Conservation (phyloP, 2,797 vertebrate genomes). For the Calcarius lapponicus region DNA sequence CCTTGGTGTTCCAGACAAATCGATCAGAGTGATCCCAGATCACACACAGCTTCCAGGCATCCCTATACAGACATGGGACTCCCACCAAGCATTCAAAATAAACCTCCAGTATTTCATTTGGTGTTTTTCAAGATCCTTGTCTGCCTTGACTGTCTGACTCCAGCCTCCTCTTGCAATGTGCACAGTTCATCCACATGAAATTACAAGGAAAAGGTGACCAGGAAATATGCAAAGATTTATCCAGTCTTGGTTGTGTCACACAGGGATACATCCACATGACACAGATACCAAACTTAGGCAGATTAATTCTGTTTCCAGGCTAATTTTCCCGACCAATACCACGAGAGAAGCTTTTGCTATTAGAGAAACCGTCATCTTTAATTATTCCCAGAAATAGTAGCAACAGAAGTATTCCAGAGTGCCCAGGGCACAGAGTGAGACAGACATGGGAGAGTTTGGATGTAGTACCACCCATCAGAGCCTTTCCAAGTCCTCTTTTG, state of each 20-base stretch:
- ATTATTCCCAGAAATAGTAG: not conserved
- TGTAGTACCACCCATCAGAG: accelerated
- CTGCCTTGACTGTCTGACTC: not conserved
- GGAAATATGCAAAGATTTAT: not conserved
- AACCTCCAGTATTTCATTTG: not conserved
- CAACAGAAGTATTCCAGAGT: not conserved
- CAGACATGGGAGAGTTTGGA: accelerated
- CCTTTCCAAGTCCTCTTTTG: not conserved
- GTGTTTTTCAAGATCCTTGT: not conserved
- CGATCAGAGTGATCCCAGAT: not conserved
- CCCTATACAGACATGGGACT: not conserved
- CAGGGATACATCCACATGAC: not conserved
- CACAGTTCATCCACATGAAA: not conserved
- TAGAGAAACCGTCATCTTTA: not conserved
- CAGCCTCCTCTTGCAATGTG: not conserved
- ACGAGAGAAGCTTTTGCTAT: accelerated
- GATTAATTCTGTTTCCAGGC: not conserved
- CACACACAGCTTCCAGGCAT: not conserved
- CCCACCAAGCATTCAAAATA: not conserved
- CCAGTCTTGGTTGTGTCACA: not conserved
- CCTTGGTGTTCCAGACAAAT: not conserved
- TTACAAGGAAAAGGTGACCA: not conserved
- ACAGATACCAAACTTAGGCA: not conserved
- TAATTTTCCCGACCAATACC: not conserved
- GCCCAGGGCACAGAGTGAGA: not conserved